These are phyloP conservation scores for Solenodon paradoxus DNA, from an alignment of 2,113 vertebrate species.

Conservation along the genomic window DNA sequence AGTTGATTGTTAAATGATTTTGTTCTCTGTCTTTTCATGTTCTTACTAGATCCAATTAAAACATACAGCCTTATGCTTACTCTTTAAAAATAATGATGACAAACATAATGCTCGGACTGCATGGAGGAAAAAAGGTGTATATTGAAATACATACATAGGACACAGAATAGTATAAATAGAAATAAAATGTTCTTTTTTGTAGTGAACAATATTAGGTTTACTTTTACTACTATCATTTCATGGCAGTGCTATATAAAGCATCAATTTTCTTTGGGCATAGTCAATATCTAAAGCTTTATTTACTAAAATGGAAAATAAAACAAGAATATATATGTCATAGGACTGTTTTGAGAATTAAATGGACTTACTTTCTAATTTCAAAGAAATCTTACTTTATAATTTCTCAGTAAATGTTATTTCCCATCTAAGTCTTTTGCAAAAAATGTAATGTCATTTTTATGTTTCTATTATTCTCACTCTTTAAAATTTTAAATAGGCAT, in stretches of 20 bases:
- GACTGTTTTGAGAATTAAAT: neutral
- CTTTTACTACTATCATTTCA: neutral
- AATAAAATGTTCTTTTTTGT: neutral
- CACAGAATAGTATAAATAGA: neutral
- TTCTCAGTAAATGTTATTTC: neutral
- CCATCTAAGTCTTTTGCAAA: neutral
- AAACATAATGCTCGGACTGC: neutral
- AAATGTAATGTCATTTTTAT: neutral
- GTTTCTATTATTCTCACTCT: neutral
- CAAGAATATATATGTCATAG: neutral
- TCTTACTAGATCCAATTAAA: neutral
- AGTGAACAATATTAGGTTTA: neutral
- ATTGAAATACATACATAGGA: neutral
- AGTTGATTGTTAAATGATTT: neutral
- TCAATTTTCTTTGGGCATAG: neutral
- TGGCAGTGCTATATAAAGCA: neutral
- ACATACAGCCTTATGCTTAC: neutral
- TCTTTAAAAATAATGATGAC: neutral
- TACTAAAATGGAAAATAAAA: neutral
- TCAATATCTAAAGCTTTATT: neutral
- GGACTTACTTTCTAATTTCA: neutral
- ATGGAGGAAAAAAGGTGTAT: neutral
- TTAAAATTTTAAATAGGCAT: neutral
- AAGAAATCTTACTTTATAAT: too few relatives aligned
- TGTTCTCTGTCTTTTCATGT: neutral